Percentiles rank a stretch among this genome's conserved stretches.
Evolutionary conservation across 2,888 invertebrate species (phyloP).

Genomic region (Parascotia fuliginaria): DNA sequence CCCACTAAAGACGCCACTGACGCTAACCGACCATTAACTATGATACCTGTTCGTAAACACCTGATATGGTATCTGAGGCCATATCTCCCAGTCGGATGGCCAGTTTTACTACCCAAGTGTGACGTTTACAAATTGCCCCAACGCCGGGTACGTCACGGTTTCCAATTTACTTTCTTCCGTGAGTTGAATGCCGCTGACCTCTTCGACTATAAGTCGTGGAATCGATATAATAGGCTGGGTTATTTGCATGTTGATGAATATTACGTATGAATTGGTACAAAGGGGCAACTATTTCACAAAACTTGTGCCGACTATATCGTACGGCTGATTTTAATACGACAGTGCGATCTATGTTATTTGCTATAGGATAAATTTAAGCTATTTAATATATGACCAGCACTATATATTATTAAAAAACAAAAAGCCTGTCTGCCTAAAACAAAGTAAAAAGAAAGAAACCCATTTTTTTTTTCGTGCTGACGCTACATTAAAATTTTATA

Average conservation of each 20-base stretch:
- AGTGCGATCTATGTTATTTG: too few species aligned
- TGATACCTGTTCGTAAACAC: slow-evolving; percentile 32
- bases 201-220: slow-evolving; percentile 59
- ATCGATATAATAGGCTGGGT: slow-evolving; percentile 60
- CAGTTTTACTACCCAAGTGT: slow-evolving; percentile 58
- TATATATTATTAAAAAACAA: too few species aligned
- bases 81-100: slow-evolving; percentile 38
- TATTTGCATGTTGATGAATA: slow-evolving; percentile 60
- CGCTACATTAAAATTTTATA: too few species aligned
- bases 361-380: too few species aligned
- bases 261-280: slow-evolving; percentile 10
- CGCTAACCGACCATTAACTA: slow-evolving; percentile 52
- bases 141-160: slow-evolving; percentile 68
- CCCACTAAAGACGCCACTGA: slow-evolving; percentile 71
- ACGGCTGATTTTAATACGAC: too few species aligned
- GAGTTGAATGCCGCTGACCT: slow-evolving; percentile 65
- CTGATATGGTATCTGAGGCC: slow-evolving; percentile 36
- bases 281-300: neutral
- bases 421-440: too few species aligned
- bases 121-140: slow-evolving; percentile 76
- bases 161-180: slow-evolving; percentile 75
- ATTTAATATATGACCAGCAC: too few species aligned
- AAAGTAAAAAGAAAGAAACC: too few species aligned
- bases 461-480: too few species aligned
- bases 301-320: neutral